Percentiles rank a stretch among this genome's conserved stretches.
Conservation (phyloP, 2,888 invertebrate genomes). For the Girardia tigrina region DNA sequence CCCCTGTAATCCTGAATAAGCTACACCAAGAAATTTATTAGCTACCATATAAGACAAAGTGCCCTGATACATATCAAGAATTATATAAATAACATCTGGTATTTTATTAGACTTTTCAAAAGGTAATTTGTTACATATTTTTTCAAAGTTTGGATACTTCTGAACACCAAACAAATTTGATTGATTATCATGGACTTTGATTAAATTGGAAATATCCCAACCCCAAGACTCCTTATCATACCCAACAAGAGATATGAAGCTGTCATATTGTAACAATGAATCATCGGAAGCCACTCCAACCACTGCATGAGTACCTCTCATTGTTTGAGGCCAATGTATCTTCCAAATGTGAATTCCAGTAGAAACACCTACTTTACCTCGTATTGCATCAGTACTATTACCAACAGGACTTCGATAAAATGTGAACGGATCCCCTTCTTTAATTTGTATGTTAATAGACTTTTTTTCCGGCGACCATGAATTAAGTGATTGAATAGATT, state of each 20-base stretch:
- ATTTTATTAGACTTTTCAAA: slow-evolving; percentile 27
- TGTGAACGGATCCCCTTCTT: slow-evolving; percentile 91
- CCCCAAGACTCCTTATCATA: slow-evolving; percentile 31
- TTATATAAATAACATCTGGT: slow-evolving; percentile 25
- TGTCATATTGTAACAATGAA: background rate
- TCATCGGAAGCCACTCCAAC: slow-evolving; percentile 21
- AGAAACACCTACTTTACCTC: slow-evolving; percentile 81
- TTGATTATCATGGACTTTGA: background rate
- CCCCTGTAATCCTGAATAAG: slow-evolving; percentile 30
- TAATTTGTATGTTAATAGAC: slow-evolving; percentile 93
- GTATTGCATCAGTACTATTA: slow-evolving; percentile 95
- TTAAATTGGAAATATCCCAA: slow-evolving; percentile 24
- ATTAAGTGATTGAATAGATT: background rate
- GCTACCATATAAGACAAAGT: slow-evolving; percentile 30
- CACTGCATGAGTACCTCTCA: slow-evolving; percentile 33
- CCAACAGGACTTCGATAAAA: slow-evolving; percentile 93
- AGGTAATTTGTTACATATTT: background rate
- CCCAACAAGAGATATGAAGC: slow-evolving; percentile 9
- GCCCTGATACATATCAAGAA: slow-evolving; percentile 35
- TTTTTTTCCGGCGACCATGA: slow-evolving; percentile 88
- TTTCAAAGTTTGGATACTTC: background rate
- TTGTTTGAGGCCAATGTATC: slow-evolving; percentile 67
- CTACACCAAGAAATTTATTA: slow-evolving; percentile 31
- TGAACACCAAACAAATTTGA: background rate
- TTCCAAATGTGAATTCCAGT: slow-evolving; percentile 96